These are phyloP conservation scores for Ophioninae sp. DNA, from an alignment of 2,888 invertebrate genomes.

Conservation along the genomic window DNA sequence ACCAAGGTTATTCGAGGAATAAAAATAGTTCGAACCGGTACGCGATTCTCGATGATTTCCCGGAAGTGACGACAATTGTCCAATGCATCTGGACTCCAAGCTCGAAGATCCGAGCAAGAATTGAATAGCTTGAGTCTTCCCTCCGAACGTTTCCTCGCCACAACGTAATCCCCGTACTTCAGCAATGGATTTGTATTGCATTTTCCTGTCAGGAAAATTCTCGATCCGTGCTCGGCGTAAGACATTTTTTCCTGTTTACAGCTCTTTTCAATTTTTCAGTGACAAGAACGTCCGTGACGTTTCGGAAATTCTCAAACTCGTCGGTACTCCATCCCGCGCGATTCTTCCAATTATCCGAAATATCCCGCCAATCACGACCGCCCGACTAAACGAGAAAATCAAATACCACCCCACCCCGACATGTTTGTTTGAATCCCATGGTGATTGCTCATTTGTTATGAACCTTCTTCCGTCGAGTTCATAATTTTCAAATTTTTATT, in stretches of 20 bases:
- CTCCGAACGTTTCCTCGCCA: conserved; percentile 81
- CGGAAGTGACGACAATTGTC: conserved; percentile 76
- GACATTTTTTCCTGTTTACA: conserved; percentile 61
- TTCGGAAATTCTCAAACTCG: conserved; percentile 6
- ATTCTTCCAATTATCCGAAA: conserved; percentile 28
- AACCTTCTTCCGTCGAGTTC: conserved; percentile 1
- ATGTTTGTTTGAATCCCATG: conserved; percentile 58
- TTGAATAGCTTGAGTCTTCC: conserved; percentile 83
- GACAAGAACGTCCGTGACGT: not conserved
- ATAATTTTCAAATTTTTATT: not conserved
- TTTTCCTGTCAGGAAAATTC: conserved; percentile 64
- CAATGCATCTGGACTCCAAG: conserved; percentile 83
- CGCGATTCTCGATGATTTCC: conserved; percentile 72
- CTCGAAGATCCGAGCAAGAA: conserved; percentile 83
- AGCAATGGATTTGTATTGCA: conserved; percentile 63
- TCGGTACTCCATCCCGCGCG: conserved; percentile 15
- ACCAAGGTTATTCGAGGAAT: not conserved
- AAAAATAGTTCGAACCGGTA: conserved; percentile 61
- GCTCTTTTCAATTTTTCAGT: not conserved
- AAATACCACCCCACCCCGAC: conserved; percentile 45
- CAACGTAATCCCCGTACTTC: conserved; percentile 69
- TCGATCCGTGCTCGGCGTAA: conserved; percentile 66
- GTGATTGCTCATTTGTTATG: conserved; percentile 53
- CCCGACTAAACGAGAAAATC: conserved; percentile 28
- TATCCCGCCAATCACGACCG: conserved; percentile 28